These are phyloP conservation scores for Copidosoma aretas DNA, from an alignment of 2,888 invertebrate genomes.

Conservation along the genomic window DNA sequence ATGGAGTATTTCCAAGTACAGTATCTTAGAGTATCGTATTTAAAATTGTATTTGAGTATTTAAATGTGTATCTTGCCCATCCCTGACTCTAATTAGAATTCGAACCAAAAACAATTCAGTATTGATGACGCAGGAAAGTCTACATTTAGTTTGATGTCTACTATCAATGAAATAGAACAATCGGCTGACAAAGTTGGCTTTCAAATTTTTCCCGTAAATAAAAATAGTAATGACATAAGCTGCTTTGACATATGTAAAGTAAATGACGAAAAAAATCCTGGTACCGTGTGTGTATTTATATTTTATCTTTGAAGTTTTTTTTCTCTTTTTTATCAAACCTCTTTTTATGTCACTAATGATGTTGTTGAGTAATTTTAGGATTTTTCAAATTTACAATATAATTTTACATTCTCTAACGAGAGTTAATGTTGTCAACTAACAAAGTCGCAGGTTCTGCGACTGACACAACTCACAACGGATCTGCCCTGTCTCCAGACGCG, in stretches of 20 bases:
- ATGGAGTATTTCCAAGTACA: too few relatives aligned
- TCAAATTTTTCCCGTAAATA: neutral
- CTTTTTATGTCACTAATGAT: slow-evolving; percentile 58
- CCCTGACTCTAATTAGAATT: neutral
- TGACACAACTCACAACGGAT: slow-evolving; percentile 58
- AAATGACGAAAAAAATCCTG: slow-evolving; percentile 21
- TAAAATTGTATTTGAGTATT: too few relatives aligned
- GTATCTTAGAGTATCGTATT: too few relatives aligned
- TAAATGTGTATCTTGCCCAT: too few relatives aligned
- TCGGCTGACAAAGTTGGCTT: neutral
- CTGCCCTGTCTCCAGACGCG: slow-evolving; percentile 55
- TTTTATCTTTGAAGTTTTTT: slow-evolving; percentile 26
- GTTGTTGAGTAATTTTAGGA: slow-evolving; percentile 61
- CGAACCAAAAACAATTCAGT: neutral
- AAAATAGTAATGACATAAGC: slow-evolving; percentile 14
- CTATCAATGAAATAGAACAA: neutral
- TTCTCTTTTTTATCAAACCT: slow-evolving; percentile 14
- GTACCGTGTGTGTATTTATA: slow-evolving; percentile 36
- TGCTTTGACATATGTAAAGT: slow-evolving; percentile 29
- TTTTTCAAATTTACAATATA: slow-evolving; percentile 38
- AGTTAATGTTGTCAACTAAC: slow-evolving; percentile 61
- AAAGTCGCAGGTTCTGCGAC: slow-evolving; percentile 58
- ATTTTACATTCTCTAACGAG: slow-evolving; percentile 44
- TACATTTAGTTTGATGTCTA: too few relatives aligned
- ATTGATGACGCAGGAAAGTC: too few relatives aligned